phyloP scores from a whole-genome alignment of 2,888 invertebrate genomes.

The Masnerella sp. region DNA sequence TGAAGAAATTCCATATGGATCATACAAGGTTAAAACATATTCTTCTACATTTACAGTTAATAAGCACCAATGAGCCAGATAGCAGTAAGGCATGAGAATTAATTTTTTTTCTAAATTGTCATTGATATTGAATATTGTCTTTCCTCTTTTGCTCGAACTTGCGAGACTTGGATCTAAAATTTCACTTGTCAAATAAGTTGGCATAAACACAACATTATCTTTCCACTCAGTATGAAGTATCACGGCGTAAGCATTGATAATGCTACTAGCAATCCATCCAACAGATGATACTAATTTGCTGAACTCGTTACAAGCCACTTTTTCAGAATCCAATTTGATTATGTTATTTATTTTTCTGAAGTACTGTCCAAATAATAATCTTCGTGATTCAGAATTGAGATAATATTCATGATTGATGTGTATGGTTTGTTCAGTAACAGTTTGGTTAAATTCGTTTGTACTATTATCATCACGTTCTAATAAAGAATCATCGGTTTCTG shows the following conservation, averaged over 20 bases:
- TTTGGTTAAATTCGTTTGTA: no score
- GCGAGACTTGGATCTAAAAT: neutral
- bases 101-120: no score
- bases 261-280: slow-evolving; percentile 27
- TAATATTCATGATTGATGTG: no score
- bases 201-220: neutral
- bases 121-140: neutral
- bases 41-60: neutral
- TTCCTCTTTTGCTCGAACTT: slow-evolving; percentile 3
- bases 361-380: no score
- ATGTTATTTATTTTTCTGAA: no score
- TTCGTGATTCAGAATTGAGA: no score
- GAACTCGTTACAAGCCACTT: neutral
- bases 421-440: no score
- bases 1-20: slow-evolving; percentile 5
- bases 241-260: slow-evolving; percentile 12
- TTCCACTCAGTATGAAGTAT: slow-evolving; percentile 12
- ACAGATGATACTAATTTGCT: no score
- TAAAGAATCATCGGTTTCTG: no score
- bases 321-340: no score
- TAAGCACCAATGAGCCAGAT: slow-evolving; percentile 12
- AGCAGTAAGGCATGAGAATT: slow-evolving; percentile 23
- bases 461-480: no score
- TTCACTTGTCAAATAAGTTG: neutral
- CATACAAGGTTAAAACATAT: slow-evolving; percentile 2